phyloP scores from a whole-genome alignment of 2,113 vertebrate genomes.

The Motacilla tschutschensis region DNA sequence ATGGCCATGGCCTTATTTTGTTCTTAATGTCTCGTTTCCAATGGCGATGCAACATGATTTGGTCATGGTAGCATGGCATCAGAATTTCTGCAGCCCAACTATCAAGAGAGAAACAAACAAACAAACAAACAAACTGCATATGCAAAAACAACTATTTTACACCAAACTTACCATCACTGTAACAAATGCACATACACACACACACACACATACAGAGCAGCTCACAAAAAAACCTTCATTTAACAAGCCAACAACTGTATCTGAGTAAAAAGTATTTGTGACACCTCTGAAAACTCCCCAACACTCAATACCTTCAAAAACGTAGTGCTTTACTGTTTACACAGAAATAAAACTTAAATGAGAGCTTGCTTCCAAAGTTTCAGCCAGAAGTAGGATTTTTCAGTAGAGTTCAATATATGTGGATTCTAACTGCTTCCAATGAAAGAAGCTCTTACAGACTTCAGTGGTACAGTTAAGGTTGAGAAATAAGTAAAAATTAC shows the following conservation, averaged over 20 bases:
- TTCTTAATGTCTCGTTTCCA: constrained; percentile 59
- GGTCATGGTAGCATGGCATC: constrained; percentile 55
- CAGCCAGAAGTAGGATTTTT: neutral
- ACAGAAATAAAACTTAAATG: neutral
- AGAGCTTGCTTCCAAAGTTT: neutral
- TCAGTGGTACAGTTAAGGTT: neutral
- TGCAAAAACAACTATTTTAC: constrained; percentile 25
- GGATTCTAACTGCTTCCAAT: neutral
- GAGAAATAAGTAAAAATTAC: neutral
- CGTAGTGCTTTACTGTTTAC: neutral
- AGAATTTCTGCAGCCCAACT: constrained; percentile 45
- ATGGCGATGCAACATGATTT: constrained; percentile 56
- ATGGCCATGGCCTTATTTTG: constrained; percentile 66
- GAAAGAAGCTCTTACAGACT: neutral
- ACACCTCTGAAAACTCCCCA: neutral
- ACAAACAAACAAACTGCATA: constrained; percentile 41
- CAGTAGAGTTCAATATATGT: neutral
- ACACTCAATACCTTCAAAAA: neutral
- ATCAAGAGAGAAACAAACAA: constrained; percentile 62
- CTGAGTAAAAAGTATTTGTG: neutral
- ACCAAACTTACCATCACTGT: constrained; percentile 11
- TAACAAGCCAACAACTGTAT: neutral
- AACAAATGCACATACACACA: neutral
- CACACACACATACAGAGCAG: neutral
- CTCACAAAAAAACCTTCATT: neutral